A percentile compares a stretch with the other conserved stretches of the same genome.
These are phyloP conservation scores for Clitarchus hookeri DNA, from an alignment of 2,888 invertebrate species.

Conservation along the genomic window DNA sequence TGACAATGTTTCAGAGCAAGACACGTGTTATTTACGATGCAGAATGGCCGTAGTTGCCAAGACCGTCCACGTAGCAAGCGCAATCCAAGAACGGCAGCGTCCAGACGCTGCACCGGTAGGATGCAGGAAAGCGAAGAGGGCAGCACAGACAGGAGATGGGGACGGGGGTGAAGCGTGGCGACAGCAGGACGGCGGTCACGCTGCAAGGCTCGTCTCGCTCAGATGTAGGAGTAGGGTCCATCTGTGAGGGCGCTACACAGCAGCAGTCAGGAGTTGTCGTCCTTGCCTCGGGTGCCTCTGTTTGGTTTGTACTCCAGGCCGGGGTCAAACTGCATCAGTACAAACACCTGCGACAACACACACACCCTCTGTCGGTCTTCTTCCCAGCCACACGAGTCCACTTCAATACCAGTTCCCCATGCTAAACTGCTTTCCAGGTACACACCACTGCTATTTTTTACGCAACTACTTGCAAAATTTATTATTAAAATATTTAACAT, in stretches of 20 bases:
- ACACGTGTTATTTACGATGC: no score
- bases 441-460: no score
- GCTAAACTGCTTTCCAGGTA: no score
- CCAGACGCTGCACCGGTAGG: no score
- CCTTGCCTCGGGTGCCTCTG: constrained; percentile 77
- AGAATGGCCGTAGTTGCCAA: no score
- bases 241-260: constrained; percentile 99
- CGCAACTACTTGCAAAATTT: no score
- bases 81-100: no score
- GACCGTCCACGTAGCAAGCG: no score
- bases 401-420: no score
- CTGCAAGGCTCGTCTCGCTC: neutral
- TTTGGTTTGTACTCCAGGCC: constrained; percentile 95
- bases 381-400: no score
- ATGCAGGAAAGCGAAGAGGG: neutral
- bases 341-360: constrained; percentile 76
- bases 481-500: no score
- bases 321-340: constrained; percentile 98
- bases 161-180: neutral
- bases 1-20: neutral
- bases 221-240: constrained; percentile 94
- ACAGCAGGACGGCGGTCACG: neutral
- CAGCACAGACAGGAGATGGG: neutral
- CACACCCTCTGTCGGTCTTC: neutral
- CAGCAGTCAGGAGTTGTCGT: constrained; percentile 98